phyloP scores from a whole-genome alignment of 2,888 invertebrate genomes.

The Noctua janthina region DNA sequence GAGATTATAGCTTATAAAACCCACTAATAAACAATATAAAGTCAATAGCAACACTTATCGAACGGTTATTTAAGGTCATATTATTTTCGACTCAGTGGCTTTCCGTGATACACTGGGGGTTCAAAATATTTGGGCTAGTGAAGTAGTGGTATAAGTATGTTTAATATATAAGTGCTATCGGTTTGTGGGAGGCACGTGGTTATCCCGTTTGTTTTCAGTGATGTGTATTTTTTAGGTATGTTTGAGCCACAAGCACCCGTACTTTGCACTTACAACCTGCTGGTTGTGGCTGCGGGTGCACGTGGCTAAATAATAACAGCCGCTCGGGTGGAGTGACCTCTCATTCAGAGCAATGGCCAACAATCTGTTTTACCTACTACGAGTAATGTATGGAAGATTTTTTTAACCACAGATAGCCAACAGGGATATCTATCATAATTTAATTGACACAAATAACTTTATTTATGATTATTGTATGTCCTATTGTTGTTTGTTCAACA shows the following conservation, averaged over 20 bases:
- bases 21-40: neutral
- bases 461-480: neutral
- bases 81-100: constrained; percentile 25
- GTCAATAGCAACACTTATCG: constrained; percentile 13
- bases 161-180: constrained; percentile 13
- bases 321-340: neutral
- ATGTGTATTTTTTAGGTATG: constrained; percentile 3
- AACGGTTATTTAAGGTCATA: constrained; percentile 28
- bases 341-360: neutral
- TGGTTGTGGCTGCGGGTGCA: neutral
- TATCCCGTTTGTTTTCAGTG: constrained; percentile 35
- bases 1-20: neutral
- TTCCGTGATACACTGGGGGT: constrained; percentile 27
- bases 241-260: neutral
- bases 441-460: neutral
- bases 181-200: neutral
- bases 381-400: neutral
- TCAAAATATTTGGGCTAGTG: constrained; percentile 1
- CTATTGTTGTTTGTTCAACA: neutral
- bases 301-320: neutral
- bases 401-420: neutral
- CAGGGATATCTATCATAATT: neutral
- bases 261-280: too few relatives aligned
- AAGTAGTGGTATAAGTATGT: neutral
- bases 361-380: constrained; percentile 8